phyloP scores from a whole-genome alignment of 2,888 invertebrate species.

The Clepsis dumicolana region DNA sequence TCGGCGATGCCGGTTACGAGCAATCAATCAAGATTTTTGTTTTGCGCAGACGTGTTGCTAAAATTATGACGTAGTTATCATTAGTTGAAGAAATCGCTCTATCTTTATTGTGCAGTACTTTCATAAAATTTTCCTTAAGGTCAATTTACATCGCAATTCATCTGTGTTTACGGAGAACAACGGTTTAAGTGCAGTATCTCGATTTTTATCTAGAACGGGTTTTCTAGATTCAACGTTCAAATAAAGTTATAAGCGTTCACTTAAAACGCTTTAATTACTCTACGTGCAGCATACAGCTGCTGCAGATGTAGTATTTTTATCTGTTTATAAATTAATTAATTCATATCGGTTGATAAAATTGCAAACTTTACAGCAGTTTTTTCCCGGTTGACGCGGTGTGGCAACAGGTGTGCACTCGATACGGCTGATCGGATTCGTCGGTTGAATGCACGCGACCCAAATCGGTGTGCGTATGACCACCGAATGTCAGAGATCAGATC shows the following conservation, averaged over 20 bases:
- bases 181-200: neutral
- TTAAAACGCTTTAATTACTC: neutral
- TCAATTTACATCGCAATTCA: constrained; percentile 32
- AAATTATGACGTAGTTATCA: constrained; percentile 46
- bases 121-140: constrained; percentile 45
- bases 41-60: constrained; percentile 53
- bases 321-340: neutral
- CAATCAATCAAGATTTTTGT: constrained; percentile 66
- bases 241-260: neutral
- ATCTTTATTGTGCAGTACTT: constrained; percentile 46
- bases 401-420: constrained; percentile 35
- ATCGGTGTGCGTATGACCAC: constrained; percentile 15
- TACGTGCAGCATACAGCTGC: neutral
- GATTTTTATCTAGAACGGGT: neutral
- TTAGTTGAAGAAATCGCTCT: constrained; percentile 47
- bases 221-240: neutral
- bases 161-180: constrained; percentile 11
- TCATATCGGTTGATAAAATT: neutral
- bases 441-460: constrained; percentile 38
- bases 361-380: constrained; percentile 8
- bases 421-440: constrained; percentile 32
- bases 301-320: constrained; percentile 6
- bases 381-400: constrained; percentile 8
- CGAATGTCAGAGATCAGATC: constrained; percentile 22
- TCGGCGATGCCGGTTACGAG: constrained; percentile 50